These are phyloP conservation scores for Poeciliopsis paucimaculata DNA, from an alignment of 2,797 vertebrate species.

Conservation along the genomic window DNA sequence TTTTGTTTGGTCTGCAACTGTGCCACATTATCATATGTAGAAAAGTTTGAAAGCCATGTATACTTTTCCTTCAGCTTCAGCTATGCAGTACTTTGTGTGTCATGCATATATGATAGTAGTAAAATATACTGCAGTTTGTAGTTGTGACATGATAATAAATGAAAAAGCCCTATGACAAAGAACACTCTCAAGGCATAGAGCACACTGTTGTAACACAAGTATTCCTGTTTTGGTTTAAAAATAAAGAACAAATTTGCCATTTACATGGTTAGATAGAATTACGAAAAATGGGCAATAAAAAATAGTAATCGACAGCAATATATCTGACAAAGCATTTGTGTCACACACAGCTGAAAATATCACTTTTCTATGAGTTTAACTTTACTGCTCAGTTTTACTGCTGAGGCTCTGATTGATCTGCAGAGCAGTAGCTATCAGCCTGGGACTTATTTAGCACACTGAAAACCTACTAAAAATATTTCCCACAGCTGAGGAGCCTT, in stretches of 20 bases:
- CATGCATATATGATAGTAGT: not conserved
- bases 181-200: not conserved
- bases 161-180: not conserved
- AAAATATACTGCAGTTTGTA: not conserved
- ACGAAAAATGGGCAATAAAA: not conserved
- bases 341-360: not conserved
- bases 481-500: not conserved
- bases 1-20: not conserved
- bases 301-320: not conserved
- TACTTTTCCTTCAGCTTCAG: not conserved
- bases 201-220: not conserved
- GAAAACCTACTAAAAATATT: constrained; percentile 1
- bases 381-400: not conserved
- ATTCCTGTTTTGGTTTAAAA: not conserved
- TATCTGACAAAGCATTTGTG: not conserved
- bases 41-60: not conserved
- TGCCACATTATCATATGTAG: not conserved
- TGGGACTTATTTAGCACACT: not conserved
- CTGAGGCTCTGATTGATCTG: not conserved
- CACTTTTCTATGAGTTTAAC: not conserved
- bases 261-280: not conserved
- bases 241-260: not conserved
- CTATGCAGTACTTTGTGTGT: not conserved
- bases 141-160: not conserved
- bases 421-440: not conserved